These are phyloP conservation scores for Drosophila rufa DNA, from an alignment of 1,140 invertebrate genomes.

Conservation along the genomic window DNA sequence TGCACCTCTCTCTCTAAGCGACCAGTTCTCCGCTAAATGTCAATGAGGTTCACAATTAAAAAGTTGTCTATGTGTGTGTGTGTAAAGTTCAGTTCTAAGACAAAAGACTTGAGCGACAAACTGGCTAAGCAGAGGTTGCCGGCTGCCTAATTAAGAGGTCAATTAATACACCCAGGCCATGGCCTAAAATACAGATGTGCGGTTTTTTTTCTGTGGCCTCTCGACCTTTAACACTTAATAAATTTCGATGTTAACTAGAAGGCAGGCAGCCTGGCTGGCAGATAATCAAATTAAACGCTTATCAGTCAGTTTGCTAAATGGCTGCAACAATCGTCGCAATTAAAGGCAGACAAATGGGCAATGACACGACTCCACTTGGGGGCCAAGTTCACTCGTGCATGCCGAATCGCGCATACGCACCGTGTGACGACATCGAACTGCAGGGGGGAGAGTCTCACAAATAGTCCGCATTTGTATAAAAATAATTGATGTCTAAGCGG, in stretches of 20 bases:
- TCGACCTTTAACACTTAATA: conserved; percentile 58
- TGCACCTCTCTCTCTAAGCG: conserved; percentile 28
- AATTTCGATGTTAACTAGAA: conserved; percentile 28
- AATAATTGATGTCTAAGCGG: conserved; percentile 59
- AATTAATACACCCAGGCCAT: conserved; percentile 34
- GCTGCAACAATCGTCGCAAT: conserved; percentile 59
- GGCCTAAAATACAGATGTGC: conserved; percentile 27
- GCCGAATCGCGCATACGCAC: conserved; percentile 72
- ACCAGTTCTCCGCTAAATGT: conserved; percentile 69
- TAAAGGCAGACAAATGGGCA: conserved; percentile 55
- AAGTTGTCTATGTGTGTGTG: conserved; percentile 4
- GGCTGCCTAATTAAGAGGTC: conserved; percentile 46
- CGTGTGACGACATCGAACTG: conserved; percentile 37
- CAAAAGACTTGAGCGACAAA: conserved; percentile 40
- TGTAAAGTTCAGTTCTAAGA: conserved; percentile 27
- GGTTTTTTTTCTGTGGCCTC: conserved; percentile 6
- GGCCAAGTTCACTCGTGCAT: conserved; percentile 66
- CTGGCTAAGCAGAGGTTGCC: conserved; percentile 21
- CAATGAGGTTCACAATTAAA: conserved; percentile 61
- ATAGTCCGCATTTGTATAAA: conserved; percentile 35
- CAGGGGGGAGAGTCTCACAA: conserved; percentile 20
- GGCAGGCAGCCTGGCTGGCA: conserved; percentile 9
- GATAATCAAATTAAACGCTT: conserved; percentile 68
- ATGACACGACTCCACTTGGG: conserved; percentile 42
- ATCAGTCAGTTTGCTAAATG: conserved; percentile 55